phyloP scores from a whole-genome alignment of 92 coral and sea anemone species.

The Desmophyllum pertusum region DNA sequence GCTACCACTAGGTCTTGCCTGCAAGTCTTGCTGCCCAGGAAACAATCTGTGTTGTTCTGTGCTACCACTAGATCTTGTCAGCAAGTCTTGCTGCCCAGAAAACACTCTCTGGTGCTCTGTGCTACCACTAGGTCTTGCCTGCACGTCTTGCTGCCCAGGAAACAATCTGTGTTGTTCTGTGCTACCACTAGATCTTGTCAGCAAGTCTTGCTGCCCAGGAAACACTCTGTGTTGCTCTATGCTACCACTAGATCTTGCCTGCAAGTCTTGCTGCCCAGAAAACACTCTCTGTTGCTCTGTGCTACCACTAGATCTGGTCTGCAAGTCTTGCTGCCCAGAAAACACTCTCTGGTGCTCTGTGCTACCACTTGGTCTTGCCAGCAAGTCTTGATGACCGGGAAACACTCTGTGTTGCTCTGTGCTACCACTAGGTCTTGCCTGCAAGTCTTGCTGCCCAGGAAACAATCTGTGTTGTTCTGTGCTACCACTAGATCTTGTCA shows the following conservation, averaged over 20 bases:
- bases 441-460: not conserved
- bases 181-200: not conserved
- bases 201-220: not conserved
- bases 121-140: constrained; percentile 20
- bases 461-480: not conserved
- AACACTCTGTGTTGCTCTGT: not conserved
- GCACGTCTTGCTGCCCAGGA: not conserved
- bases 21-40: not conserved
- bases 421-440: not conserved
- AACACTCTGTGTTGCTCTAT: not conserved
- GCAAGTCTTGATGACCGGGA: too few species aligned
- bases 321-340: not conserved
- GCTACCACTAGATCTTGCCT: not conserved
- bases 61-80: not conserved
- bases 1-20: not conserved
- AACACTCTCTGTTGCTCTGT: not conserved
- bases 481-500: not conserved
- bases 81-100: not conserved
- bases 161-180: not conserved
- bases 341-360: not conserved
- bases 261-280: not conserved
- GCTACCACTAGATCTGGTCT: not conserved
- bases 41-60: not conserved
- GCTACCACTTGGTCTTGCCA: constrained; percentile 20
- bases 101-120: not conserved